phyloP scores from a whole-genome alignment of 2,113 vertebrate genomes.

The Campylorhamphus procurvoides region DNA sequence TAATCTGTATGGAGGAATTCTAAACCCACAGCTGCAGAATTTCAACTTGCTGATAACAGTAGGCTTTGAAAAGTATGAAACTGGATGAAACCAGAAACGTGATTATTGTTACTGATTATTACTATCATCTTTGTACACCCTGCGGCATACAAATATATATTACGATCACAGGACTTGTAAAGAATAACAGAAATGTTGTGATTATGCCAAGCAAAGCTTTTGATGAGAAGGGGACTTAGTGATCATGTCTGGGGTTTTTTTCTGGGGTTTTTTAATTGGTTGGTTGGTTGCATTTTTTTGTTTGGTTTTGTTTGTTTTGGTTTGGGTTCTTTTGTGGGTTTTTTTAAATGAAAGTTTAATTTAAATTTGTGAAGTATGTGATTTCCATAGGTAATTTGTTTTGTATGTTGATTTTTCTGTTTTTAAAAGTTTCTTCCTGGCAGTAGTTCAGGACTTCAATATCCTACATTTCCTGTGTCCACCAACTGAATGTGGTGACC shows the following conservation, averaged over 20 bases:
- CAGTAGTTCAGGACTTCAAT: background rate
- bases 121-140: background rate
- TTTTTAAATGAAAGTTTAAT: background rate
- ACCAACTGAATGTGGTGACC: background rate
- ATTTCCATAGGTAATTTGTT: background rate
- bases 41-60: background rate
- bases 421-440: background rate
- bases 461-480: background rate
- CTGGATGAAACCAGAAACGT: slow-evolving; percentile 4
- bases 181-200: slow-evolving; percentile 5
- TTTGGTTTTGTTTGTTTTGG: too few species aligned
- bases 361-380: background rate
- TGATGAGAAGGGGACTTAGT: background rate
- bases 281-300: background rate
- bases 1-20: background rate
- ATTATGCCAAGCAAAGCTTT: background rate
- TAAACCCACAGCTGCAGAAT: background rate
- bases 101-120: slow-evolving; percentile 35
- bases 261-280: background rate
- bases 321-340: too few species aligned
- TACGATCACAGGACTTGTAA: background rate
- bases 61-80: slow-evolving; percentile 12
- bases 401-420: background rate
- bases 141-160: background rate
- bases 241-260: background rate